These are phyloP conservation scores for Tympanoctomys barrerae DNA, from an alignment of 2,797 vertebrate genomes.

Conservation along the genomic window DNA sequence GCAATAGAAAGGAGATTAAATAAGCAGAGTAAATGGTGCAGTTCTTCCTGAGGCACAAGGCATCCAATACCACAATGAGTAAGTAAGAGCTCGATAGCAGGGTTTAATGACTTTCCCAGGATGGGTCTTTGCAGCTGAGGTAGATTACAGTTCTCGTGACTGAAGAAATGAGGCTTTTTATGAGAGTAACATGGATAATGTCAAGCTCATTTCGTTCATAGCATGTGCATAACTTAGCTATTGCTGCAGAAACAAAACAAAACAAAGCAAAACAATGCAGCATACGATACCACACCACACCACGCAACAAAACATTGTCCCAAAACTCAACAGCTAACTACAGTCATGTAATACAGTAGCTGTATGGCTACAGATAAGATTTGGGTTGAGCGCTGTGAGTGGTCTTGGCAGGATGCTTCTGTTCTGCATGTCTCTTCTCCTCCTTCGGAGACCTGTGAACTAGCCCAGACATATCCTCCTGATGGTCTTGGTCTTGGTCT, in stretches of 20 bases:
- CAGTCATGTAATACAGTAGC: not conserved
- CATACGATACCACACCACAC: too few species aligned
- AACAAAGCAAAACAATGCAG: not conserved
- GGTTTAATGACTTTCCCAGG: slow-evolving; percentile 11
- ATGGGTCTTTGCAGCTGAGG: not conserved
- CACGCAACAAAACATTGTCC: not conserved
- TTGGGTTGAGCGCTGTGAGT: not conserved
- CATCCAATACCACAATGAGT: not conserved
- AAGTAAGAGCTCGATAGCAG: not conserved
- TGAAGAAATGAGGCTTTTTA: not conserved
- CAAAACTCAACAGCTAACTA: not conserved
- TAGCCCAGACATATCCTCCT: not conserved
- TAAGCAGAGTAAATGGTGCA: not conserved
- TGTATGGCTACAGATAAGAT: not conserved
- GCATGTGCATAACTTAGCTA: not conserved
- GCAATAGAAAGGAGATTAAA: not conserved
- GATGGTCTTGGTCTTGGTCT: not conserved
- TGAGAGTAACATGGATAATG: not conserved
- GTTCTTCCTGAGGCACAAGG: not conserved
- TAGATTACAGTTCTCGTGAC: not conserved
- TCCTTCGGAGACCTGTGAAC: not conserved
- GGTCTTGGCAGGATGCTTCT: not conserved
- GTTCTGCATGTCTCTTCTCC: not conserved
- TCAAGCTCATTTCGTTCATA: not conserved
- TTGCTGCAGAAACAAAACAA: not conserved